A percentile compares a stretch with the other conserved stretches of the same genome.
Evolutionary conservation across 2,797 vertebrate species (phyloP).

Genomic region (Choloepus didactylus): DNA sequence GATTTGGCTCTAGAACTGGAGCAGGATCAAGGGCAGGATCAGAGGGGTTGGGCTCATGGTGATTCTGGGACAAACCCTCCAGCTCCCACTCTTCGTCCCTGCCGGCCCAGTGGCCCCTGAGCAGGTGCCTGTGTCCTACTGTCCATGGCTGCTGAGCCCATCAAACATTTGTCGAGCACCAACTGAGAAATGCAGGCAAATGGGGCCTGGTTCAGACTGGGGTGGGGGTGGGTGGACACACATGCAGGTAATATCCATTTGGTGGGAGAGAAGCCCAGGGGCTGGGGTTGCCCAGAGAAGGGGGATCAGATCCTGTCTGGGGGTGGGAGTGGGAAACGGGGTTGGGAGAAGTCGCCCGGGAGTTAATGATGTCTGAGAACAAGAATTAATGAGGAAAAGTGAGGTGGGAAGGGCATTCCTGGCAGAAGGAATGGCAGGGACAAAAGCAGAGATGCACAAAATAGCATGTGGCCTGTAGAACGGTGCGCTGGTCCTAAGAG

Average conservation of each 20-base stretch:
- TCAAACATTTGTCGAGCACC: background rate
- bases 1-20: background rate
- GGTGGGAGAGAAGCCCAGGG: background rate
- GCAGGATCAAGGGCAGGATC: too few species aligned
- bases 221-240: too few species aligned
- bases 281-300: background rate
- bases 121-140: background rate
- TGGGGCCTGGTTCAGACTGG: background rate
- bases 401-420: background rate
- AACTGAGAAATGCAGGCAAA: background rate
- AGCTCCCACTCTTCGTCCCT: background rate
- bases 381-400: too few species aligned
- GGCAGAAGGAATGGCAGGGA: background rate
- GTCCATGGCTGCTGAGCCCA: background rate
- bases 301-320: background rate
- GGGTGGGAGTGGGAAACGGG: too few species aligned
- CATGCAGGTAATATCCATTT: rapidly evolving
- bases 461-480: background rate
- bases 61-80: background rate
- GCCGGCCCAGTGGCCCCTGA: background rate
- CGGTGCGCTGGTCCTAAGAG: background rate
- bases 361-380: background rate
- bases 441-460: background rate
- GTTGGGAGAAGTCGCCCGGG: background rate
- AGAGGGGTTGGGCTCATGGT: background rate